These are phyloP conservation scores for Ophthalmolycus amberensis DNA, from an alignment of 2,113 vertebrate genomes.

Conservation along the genomic window DNA sequence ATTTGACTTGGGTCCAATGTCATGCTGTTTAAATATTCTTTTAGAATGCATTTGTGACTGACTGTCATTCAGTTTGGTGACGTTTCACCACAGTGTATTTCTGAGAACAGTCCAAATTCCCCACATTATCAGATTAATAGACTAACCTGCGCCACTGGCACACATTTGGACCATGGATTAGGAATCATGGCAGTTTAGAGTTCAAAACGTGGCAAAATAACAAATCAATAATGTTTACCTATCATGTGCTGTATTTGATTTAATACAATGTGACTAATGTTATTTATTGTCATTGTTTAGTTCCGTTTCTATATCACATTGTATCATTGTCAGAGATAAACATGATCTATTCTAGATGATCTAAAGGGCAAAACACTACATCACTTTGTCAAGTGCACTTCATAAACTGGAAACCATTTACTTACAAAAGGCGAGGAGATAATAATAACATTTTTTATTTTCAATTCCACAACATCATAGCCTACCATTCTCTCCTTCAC, in stretches of 20 bases:
- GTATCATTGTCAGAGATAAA: neutral
- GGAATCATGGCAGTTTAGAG: constrained; percentile 15
- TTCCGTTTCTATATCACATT: constrained; percentile 6
- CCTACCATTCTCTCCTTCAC: neutral
- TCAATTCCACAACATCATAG: neutral
- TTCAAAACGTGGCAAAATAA: constrained; percentile 9
- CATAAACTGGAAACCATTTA: neutral
- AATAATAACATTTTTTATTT: neutral
- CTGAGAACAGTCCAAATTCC: neutral
- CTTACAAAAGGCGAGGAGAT: neutral
- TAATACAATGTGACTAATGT: neutral
- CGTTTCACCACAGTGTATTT: neutral
- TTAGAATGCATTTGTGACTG: neutral
- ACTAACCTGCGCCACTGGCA: neutral
- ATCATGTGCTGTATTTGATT: neutral
- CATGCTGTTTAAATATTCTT: neutral
- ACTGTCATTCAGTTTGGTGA: neutral
- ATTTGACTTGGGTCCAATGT: neutral
- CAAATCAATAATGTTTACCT: neutral
- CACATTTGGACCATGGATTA: constrained; percentile 5
- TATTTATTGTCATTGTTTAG: neutral
- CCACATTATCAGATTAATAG: neutral
- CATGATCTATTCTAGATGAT: neutral
- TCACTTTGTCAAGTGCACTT: neutral
- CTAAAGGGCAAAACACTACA: neutral